Percentiles rank a stretch among this genome's conserved stretches.
phyloP scores from a whole-genome alignment of 2,797 vertebrate species.

The Argyrosomus regius region DNA sequence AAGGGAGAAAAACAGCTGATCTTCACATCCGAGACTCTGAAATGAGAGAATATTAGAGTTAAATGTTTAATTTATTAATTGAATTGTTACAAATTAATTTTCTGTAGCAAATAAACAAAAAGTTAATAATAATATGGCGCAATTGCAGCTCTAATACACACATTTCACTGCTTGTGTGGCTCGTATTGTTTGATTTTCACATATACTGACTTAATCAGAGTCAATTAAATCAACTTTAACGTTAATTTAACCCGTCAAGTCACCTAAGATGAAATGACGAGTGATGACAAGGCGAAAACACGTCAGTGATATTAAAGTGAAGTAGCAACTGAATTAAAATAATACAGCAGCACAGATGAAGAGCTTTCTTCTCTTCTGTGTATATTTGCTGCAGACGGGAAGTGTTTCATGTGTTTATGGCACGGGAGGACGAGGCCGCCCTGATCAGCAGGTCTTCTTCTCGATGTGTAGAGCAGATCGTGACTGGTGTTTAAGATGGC shows the following conservation, averaged over 20 bases:
- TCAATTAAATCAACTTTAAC: neutral
- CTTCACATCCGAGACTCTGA: neutral
- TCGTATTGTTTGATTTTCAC: neutral
- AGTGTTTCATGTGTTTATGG: neutral
- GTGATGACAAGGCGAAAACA: constrained; percentile 1
- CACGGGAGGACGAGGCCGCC: neutral
- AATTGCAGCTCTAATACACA: neutral
- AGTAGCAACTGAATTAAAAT: constrained; percentile 3
- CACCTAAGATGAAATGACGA: constrained; percentile 15
- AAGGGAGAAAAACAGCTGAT: neutral
- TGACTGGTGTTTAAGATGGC: constrained; percentile 45
- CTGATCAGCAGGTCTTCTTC: constrained; percentile 14
- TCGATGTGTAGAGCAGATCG: constrained; percentile 20
- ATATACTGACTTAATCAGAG: neutral
- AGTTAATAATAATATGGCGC: neutral
- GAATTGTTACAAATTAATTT: no score
- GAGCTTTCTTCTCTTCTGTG: neutral
- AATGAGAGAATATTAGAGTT: neutral
- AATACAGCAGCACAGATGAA: constrained; percentile 9
- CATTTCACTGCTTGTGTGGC: neutral
- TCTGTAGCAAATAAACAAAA: no score
- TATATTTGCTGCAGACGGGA: neutral
- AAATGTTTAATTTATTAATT: no score
- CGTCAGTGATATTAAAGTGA: neutral
- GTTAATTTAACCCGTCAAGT: constrained; percentile 20